Conservation (phyloP, 2,113 vertebrate species). For the Megaceryle torquata region DNA sequence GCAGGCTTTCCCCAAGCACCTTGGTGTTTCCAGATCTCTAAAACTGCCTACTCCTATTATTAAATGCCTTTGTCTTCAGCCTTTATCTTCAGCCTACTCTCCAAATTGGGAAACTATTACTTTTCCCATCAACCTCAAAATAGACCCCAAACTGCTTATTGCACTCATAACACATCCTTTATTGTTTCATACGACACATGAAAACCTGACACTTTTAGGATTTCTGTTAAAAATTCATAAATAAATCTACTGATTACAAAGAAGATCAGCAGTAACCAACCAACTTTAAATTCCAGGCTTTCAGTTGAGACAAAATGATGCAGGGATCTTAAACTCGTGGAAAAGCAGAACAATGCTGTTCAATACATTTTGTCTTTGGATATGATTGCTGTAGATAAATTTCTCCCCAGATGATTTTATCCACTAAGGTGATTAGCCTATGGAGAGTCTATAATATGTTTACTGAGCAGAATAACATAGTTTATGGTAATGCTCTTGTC, state of each 20-base stretch:
- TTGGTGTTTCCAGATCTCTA: not conserved
- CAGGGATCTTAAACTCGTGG: not conserved
- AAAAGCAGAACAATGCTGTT: not conserved
- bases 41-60: not conserved
- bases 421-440: conserved; percentile 49
- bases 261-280: not conserved
- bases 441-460: conserved; percentile 16
- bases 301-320: not conserved
- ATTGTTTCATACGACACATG: not conserved
- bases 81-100: not conserved
- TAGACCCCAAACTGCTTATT: not conserved
- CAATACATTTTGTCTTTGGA: conserved; percentile 9
- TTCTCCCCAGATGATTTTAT: conserved; percentile 18
- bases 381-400: conserved; percentile 46
- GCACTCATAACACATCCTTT: not conserved
- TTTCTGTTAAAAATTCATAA: not conserved
- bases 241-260: not conserved
- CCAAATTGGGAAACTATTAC: not conserved
- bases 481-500: conserved; percentile 56
- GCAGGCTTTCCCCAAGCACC: not conserved
- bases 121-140: not conserved
- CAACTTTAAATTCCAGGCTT: not conserved
- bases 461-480: not conserved
- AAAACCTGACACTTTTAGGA: not conserved
- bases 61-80: not conserved